Evolutionary conservation across 2,888 invertebrate species (phyloP).

Genomic region (Mylabris sibirica): DNA sequence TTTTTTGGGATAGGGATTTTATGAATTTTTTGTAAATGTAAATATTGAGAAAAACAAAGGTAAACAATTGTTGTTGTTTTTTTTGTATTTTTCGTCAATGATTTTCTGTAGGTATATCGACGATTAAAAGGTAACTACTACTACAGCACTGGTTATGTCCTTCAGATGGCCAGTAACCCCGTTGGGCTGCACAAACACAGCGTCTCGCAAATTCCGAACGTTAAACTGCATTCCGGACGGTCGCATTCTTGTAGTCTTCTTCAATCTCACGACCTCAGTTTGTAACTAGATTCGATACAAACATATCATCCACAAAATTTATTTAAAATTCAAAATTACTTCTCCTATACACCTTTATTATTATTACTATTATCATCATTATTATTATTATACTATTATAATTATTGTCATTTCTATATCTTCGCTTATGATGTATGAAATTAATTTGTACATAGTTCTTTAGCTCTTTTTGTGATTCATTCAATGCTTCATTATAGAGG

Average conservation of each 20-base stretch:
- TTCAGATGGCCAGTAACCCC: slow-evolving; percentile 43
- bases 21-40: not conserved
- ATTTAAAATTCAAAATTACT: not conserved
- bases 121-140: slow-evolving; percentile 24
- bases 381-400: not conserved
- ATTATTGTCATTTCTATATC: not conserved
- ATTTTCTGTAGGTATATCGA: slow-evolving; percentile 2
- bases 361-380: not conserved
- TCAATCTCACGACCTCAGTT: slow-evolving; percentile 38
- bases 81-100: not conserved
- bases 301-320: not conserved
- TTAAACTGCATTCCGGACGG: slow-evolving; percentile 49
- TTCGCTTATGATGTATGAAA: not conserved
- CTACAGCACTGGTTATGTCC: slow-evolving; percentile 37
- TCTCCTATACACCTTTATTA: not conserved
- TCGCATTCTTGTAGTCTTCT: slow-evolving; percentile 42
- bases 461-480: not conserved
- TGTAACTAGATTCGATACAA: slow-evolving; percentile 24
- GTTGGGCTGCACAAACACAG: slow-evolving; percentile 38
- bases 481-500: not conserved
- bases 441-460: not conserved
- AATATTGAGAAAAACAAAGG: not conserved
- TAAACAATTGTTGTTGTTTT: slow-evolving; percentile 1
- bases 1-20: not conserved
- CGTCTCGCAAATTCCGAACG: slow-evolving; percentile 45